Evolutionary conservation across 2,113 vertebrate species (phyloP).

Genomic region (Coryphaenoides rupestris): DNA sequence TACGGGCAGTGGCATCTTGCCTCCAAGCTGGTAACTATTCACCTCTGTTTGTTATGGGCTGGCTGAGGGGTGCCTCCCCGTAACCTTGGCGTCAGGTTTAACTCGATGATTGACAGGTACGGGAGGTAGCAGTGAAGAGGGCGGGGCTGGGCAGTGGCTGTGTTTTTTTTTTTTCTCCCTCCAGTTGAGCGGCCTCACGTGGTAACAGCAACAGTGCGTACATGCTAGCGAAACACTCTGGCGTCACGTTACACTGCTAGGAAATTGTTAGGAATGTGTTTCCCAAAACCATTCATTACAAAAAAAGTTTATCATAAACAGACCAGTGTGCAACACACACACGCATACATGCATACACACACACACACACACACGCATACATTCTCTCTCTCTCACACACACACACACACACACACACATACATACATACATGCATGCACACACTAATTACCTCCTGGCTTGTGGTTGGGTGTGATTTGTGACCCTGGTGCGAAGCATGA

Average conservation of each 20-base stretch:
- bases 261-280: conserved; percentile 15
- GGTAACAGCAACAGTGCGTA: neutral
- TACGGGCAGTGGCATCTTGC: too few relatives aligned
- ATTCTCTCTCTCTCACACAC: neutral
- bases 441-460: conserved; percentile 10
- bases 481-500: conserved; percentile 17
- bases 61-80: too few relatives aligned
- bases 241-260: neutral
- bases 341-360: conserved; percentile 2
- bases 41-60: too few relatives aligned
- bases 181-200: neutral
- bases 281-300: neutral
- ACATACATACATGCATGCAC: neutral
- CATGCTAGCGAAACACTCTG: neutral
- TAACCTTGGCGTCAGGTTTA: too few relatives aligned
- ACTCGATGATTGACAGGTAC: too few relatives aligned
- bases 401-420: conserved; percentile 5
- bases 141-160: too few relatives aligned
- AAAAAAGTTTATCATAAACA: conserved; percentile 1
- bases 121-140: too few relatives aligned
- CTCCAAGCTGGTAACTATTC: too few relatives aligned
- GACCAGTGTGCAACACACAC: neutral
- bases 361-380: conserved; percentile 1
- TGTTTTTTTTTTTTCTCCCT: neutral
- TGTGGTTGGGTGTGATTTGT: conserved; percentile 17